A percentile compares a stretch with the other conserved stretches of the same genome.
These are phyloP conservation scores for Charina bottae DNA, from an alignment of 2,113 vertebrate species.

Conservation along the genomic window DNA sequence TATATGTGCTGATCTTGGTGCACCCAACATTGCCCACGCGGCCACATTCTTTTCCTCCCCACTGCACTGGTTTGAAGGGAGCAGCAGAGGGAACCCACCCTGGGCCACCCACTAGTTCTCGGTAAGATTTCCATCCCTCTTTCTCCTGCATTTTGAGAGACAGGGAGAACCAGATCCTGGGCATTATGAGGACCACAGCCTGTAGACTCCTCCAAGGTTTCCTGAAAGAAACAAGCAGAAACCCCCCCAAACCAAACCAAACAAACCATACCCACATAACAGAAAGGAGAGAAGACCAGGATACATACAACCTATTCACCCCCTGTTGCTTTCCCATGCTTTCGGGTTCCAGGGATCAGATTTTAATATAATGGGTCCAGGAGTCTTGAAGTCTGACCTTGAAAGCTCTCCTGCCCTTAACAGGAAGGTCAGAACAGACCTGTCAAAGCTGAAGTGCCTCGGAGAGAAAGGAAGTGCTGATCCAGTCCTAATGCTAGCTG, in stretches of 20 bases:
- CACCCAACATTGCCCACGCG: too few relatives aligned
- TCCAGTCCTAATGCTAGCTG: conserved; percentile 45
- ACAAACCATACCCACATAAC: too few relatives aligned
- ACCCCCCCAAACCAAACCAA: background rate
- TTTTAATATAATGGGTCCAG: conserved; percentile 60
- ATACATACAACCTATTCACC: too few relatives aligned
- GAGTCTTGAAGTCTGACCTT: conserved; percentile 41
- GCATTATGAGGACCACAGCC: too few relatives aligned
- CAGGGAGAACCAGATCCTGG: too few relatives aligned
- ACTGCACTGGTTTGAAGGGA: too few relatives aligned
- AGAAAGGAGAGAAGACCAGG: background rate
- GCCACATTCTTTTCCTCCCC: too few relatives aligned
- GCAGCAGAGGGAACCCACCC: too few relatives aligned
- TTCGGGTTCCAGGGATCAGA: conserved; percentile 57
- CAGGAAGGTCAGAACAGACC: background rate
- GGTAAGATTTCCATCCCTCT: too few relatives aligned
- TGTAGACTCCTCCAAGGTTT: background rate
- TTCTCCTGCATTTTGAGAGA: too few relatives aligned
- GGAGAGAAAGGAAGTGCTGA: conserved; percentile 61
- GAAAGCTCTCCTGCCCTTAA: background rate
- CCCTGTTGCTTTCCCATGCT: conserved; percentile 14
- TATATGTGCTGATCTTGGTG: too few relatives aligned
- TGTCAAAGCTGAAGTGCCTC: background rate
- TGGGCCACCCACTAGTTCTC: too few relatives aligned
- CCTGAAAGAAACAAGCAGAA: background rate